Base-by-base conservation (phyloP, 2,888 invertebrate genomes). In the Agrotis ipsilon region DNA sequence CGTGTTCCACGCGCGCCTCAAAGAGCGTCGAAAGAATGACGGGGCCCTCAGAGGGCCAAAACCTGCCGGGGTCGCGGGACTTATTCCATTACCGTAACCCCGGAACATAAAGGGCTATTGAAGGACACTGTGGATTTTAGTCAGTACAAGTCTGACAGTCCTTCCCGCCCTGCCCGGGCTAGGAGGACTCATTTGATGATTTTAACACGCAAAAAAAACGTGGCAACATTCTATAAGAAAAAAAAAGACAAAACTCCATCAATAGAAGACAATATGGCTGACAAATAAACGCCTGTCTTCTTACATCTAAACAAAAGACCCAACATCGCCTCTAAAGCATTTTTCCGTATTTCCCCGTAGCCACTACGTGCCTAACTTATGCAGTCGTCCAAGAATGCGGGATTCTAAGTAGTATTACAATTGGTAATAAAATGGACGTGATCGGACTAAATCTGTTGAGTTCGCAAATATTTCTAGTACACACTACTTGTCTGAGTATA, bases 341-440 rank as follows among this genome's bases (percentile, higher is more conserved):
- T 72, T 65, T 77, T 77, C 80, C 80, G 69, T 75, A 58, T 80
- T 69, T 46, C 51, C 64, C 24, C 39, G 39, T 39, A 11, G 39
- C 11, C 11, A 19, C 57, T 64, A 18, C 82, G 82, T 80, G 78
- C 24, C 9, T 57, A 68, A 69, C 13, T 52, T 55, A 72, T 71
- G 27, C 61, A 57, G 55, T 18, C 43, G 51, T 69, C 32, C n/a
- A 76, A 68, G 83, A 80, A 82, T 83, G 84, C 57, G 57, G n/a
- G 16, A 9, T 83, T 84, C 83, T 71, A 63, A 74, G 82, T 78
- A 80, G 46, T 24, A 80, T 84, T 78, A 84, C 78, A 84, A 82
- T 82, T 76, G 83, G 76, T 73, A 75, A 82, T 82, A 64, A 46
- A 48, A 54, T 3, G 32, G 7, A 80, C 83, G 83, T 81, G 83